Evolutionary conservation across 1,140 invertebrate species (phyloP), one percentile per base, ranked within the genome.

Genomic region (Drosophila nigrodunni): DNA sequence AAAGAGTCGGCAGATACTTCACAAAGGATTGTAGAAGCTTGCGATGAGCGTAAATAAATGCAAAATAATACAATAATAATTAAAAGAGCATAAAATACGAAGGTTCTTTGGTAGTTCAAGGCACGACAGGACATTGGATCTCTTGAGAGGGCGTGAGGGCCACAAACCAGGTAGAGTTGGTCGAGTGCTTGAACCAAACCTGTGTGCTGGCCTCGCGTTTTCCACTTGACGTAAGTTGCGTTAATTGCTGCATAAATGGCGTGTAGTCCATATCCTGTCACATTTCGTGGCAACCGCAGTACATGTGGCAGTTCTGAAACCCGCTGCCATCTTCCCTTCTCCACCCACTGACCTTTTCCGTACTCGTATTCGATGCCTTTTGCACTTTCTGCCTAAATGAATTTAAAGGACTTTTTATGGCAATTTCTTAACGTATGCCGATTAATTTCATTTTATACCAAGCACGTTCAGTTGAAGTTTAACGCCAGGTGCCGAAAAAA

Each of bases 1-100:
- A 7, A 18, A 11, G 46, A 8, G 18, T 15, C 4, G 11, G 35
- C 5, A 46, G 39, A 61, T 61, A 30, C 21, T n/a, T 55, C 21
- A 61, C 70, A 74, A 80, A 65, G 66, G 49, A 7, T 34, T 46
- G 46, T 41, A 34, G 57, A 41, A 35, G 55, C 13, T 43, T 39
- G 65, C 61, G 47, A 65, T 54, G 76, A 55, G 77, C 64, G 83
- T 89, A 83, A 88, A 87, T 83, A 89, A 87, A 83, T 87, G 83
- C 73, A 89, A 88, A 85, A 85, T 89, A 88, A 89, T 89, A 78
- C 80, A 89, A 88, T 88, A 89, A 89, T 89, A 80, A 89, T 88
- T 89, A 85, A 88, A 85, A 80, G 73, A 64, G 74, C 55, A 75
- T 69, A 72, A 71, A 80, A 74, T 69, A 52, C 70, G 37, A 60